phyloP scores from a whole-genome alignment of 1,140 invertebrate species.

The Drosophila sturtevanti region DNA sequence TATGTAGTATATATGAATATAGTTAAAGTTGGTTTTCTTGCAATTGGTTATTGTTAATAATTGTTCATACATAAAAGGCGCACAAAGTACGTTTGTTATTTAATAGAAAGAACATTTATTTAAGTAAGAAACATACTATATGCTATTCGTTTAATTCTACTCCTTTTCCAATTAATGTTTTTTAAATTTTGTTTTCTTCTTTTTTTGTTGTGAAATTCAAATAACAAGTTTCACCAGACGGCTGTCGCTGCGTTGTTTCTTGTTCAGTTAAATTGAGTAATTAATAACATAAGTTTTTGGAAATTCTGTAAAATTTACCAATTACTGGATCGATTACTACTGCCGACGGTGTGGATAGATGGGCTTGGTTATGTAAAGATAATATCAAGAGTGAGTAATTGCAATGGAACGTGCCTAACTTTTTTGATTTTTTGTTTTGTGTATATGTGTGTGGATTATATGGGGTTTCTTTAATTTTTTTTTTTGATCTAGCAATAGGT shows the following conservation, averaged over 20 bases:
- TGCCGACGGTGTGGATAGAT: background rate
- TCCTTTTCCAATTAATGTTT: background rate
- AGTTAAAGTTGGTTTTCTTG: constrained; percentile 18
- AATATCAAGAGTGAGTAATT: background rate
- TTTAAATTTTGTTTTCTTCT: background rate
- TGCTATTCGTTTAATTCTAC: background rate
- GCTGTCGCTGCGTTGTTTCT: background rate
- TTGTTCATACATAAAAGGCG: constrained; percentile 11
- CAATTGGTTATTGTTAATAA: constrained; percentile 3
- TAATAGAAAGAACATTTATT: background rate
- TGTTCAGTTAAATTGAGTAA: background rate
- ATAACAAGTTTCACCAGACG: background rate
- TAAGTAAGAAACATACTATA: background rate
- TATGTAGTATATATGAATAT: constrained; percentile 35
- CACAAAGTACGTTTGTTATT: background rate
- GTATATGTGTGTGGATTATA: constrained; percentile 1
- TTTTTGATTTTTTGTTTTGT: constrained; percentile 5
- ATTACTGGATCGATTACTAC: background rate
- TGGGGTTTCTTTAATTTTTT: background rate
- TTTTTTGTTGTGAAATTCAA: background rate
- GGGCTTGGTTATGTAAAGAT: background rate
- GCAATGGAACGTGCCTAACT: constrained; percentile 1
- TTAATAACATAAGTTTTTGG: background rate
- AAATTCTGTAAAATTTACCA: background rate
- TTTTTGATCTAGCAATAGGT: constrained; percentile 1